Conservation (phyloP, 2,113 vertebrate genomes). For the Eptesicus fuscus region DNA sequence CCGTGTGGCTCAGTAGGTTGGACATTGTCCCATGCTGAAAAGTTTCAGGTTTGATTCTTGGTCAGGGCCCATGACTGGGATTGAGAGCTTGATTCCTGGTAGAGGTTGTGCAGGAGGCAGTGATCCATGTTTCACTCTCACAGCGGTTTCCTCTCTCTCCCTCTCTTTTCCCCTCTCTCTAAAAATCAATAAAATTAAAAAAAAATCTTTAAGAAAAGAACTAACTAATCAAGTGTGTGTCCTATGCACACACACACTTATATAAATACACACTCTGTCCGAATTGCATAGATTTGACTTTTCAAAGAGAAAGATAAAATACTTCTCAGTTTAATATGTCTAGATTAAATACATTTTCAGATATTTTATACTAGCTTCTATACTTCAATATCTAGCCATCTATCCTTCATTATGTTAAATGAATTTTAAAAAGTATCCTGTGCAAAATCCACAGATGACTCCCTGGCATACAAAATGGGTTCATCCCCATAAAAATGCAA, state of each 20-base stretch:
- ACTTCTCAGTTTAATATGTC: constrained; percentile 59
- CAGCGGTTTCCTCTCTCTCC: not conserved
- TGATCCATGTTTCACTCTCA: too few species aligned
- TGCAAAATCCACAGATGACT: constrained; percentile 56
- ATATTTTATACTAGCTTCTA: constrained; percentile 72
- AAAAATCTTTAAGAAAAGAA: constrained; percentile 42
- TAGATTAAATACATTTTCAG: constrained; percentile 63
- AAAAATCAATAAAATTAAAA: not conserved
- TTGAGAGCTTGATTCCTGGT: not conserved
- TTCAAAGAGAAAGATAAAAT: constrained; percentile 38
- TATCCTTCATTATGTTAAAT: constrained; percentile 75
- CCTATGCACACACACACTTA: not conserved
- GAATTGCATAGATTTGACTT: not conserved
- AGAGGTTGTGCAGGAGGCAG: not conserved
- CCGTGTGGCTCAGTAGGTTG: not conserved
- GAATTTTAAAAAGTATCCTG: constrained; percentile 70
- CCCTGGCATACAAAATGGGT: constrained; percentile 71
- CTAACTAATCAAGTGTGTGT: constrained; percentile 28
- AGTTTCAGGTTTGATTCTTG: not conserved
- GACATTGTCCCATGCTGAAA: not conserved
- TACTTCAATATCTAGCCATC: constrained; percentile 72
- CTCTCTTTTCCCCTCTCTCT: not conserved
- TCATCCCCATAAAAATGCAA: constrained; percentile 79
- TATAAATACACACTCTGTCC: constrained; percentile 3
- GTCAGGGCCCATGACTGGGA: not conserved